Conservation (phyloP, 1,140 invertebrate species). For the Listronotus oregonensis region DNA sequence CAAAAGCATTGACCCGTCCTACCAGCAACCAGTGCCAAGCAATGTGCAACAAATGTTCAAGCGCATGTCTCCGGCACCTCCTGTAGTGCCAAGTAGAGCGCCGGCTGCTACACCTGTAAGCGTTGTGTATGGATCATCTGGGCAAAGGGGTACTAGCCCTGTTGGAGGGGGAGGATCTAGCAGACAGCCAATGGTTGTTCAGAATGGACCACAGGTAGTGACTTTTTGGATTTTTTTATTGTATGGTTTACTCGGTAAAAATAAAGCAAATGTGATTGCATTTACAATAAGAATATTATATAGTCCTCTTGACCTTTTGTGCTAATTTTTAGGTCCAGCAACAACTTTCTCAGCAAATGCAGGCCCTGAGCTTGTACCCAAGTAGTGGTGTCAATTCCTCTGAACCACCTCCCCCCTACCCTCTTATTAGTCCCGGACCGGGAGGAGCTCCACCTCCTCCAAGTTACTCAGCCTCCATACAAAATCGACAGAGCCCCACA, state of each 20-base stretch:
- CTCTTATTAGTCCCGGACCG: constrained; percentile 64
- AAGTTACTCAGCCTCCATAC: constrained; percentile 83
- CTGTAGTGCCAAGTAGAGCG: constrained; percentile 63
- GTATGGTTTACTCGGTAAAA: background rate
- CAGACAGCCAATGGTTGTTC: constrained; percentile 76
- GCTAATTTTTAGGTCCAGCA: constrained; percentile 62
- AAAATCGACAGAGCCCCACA: constrained; percentile 84
- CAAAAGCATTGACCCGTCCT: constrained; percentile 37
- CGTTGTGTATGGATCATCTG: constrained; percentile 55
- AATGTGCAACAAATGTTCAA: constrained; percentile 84
- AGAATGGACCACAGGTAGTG: constrained; percentile 74
- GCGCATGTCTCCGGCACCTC: constrained; percentile 79
- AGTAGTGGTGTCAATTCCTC: constrained; percentile 59
- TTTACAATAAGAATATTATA: no score
- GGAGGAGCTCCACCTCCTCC: constrained; percentile 74
- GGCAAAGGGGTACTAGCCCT: constrained; percentile 72
- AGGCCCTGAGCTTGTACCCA: constrained; percentile 81
- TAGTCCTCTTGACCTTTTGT: no score
- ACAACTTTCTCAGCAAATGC: constrained; percentile 84
- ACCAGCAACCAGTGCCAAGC: constrained; percentile 62
- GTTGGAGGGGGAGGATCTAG: constrained; percentile 51
- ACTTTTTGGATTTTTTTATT: background rate
- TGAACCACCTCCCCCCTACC: constrained; percentile 79
- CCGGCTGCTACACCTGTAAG: constrained; percentile 59
- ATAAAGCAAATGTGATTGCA: background rate